Conservation (phyloP, 2,113 vertebrate genomes). For the Sinocyclocheilus maitianheensis region DNA sequence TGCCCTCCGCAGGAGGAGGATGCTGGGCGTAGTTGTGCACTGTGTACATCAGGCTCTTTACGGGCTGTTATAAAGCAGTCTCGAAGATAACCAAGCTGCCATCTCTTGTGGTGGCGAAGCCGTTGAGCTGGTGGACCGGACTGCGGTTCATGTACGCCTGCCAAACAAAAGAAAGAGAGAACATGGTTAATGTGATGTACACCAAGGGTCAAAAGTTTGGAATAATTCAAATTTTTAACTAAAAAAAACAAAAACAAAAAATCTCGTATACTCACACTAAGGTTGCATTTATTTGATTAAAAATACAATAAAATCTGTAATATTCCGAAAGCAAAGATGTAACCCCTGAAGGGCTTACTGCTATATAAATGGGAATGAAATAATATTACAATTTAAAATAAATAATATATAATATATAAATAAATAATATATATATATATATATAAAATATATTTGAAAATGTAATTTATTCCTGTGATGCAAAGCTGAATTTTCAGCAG, state of each 20-base stretch:
- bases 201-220: no score
- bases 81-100: constrained; percentile 69
- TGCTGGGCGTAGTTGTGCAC: neutral
- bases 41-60: neutral
- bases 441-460: neutral
- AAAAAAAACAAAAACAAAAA: no score
- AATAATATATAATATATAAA: no score
- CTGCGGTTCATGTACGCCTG: constrained; percentile 67
- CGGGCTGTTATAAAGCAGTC: constrained; percentile 67
- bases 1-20: neutral
- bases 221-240: no score
- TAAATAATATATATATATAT: no score
- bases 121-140: constrained; percentile 46
- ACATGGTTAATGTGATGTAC: constrained; percentile 46
- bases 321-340: no score
- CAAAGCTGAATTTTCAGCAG: neutral
- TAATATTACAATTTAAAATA: no score
- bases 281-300: neutral
- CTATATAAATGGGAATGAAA: no score
- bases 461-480: neutral
- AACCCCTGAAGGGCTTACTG: no score
- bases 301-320: neutral
- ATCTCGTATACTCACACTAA: neutral
- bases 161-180: neutral
- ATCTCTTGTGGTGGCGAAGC: constrained; percentile 43